A percentile compares a stretch with the other conserved stretches of the same genome.
These are phyloP conservation scores for Trididemnum clinides DNA, from an alignment of 23 tunicate genomes.

Conservation along the genomic window DNA sequence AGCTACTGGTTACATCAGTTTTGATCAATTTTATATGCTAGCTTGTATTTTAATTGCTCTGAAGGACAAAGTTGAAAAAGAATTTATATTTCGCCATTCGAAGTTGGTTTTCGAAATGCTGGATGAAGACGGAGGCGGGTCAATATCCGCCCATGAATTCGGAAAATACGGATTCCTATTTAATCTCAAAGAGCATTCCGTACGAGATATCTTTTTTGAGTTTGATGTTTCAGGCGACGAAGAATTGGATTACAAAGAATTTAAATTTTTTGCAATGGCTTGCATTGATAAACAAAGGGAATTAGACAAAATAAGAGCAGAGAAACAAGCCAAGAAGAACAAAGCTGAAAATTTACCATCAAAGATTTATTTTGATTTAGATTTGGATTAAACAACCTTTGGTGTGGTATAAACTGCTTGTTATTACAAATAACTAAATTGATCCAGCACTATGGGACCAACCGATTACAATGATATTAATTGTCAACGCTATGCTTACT, in stretches of 20 bases:
- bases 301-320: conserved; percentile 64
- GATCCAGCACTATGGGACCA: no score
- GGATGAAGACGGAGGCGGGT: conserved; percentile 98
- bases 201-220: conserved; percentile 86
- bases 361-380: not conserved
- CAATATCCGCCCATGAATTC: conserved; percentile 95
- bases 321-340: conserved; percentile 37
- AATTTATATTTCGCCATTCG: conserved; percentile 92
- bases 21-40: conserved; percentile 78
- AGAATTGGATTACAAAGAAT: conserved; percentile 91
- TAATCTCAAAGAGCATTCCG: conserved; percentile 91
- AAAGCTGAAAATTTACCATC: conserved; percentile 2
- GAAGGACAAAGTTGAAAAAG: conserved; percentile 87
- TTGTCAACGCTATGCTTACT: no score
- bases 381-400: conserved; percentile 21
- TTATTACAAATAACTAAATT: no score
- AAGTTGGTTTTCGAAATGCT: conserved; percentile 94
- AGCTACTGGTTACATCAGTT: conserved; percentile 84
- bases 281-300: conserved; percentile 92
- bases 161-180: conserved; percentile 92
- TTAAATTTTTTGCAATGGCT: conserved; percentile 96
- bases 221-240: conserved; percentile 98
- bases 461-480: no score
- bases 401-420: no score
- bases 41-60: conserved; percentile 82